Percentiles rank a stretch among this genome's conserved stretches.
Conservation (phyloP, 2,888 invertebrate species). For the Noctua janthe region DNA sequence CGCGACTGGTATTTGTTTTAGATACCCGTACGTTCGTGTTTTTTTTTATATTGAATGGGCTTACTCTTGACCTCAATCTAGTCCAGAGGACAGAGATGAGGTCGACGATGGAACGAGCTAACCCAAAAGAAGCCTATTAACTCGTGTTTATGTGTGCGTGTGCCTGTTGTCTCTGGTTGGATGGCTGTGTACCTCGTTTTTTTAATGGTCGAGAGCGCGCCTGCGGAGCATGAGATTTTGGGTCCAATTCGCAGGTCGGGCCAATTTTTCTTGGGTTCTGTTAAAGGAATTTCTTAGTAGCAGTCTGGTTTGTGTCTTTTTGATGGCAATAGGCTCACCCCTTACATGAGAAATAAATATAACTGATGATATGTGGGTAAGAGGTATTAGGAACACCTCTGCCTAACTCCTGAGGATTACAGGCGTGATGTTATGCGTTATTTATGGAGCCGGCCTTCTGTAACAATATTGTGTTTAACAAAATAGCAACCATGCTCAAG, state of each 20-base stretch:
- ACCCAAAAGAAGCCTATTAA: no score
- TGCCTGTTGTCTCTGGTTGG: not conserved
- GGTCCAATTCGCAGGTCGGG: not conserved
- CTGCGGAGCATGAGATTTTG: not conserved
- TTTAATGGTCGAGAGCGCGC: not conserved
- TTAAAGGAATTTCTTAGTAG: not conserved
- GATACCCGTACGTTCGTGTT: not conserved
- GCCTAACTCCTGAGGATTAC: not conserved
- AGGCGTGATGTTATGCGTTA: not conserved
- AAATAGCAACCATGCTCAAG: slow-evolving; percentile 41
- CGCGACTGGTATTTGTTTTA: not conserved
- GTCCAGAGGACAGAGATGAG: no score
- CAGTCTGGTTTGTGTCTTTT: not conserved
- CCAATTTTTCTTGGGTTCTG: not conserved
- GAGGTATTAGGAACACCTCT: not conserved
- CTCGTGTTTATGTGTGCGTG: not conserved
- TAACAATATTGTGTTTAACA: slow-evolving; percentile 43
- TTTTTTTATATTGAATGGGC: no score
- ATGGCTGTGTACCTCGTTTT: not conserved
- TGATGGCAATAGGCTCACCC: not conserved
- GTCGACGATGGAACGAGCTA: no score
- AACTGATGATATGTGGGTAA: not conserved
- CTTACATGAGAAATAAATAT: not conserved
- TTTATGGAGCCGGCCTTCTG: not conserved
- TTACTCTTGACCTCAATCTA: no score